Conservation (phyloP, 1,140 invertebrate species). For the Heterodera schachtii region DNA sequence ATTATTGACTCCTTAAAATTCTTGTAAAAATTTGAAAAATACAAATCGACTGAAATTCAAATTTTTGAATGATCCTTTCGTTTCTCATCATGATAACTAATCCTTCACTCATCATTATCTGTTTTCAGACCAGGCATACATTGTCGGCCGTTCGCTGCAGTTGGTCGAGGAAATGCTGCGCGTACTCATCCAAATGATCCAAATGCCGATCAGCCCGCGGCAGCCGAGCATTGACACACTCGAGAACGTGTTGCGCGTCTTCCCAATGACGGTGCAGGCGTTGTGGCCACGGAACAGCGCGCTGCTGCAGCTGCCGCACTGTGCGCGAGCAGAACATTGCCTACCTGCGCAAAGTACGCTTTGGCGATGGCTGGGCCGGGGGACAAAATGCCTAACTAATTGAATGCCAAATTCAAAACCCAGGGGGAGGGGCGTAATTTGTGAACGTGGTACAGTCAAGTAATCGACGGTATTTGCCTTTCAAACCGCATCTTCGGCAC, state of each 20-base stretch:
- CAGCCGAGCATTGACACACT: conserved; percentile 89
- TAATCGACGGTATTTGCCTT: too few relatives aligned
- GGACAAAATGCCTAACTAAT: too few relatives aligned
- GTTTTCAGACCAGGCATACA: conserved; percentile 71
- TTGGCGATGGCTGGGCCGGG: not conserved
- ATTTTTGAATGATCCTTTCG: not conserved
- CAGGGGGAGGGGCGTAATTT: too few relatives aligned
- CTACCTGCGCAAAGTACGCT: conserved; percentile 76
- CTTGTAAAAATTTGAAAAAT: too few relatives aligned
- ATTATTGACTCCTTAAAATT: too few relatives aligned
- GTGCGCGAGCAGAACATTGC: conserved; percentile 89
- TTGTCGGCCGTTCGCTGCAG: conserved; percentile 88
- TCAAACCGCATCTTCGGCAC: too few relatives aligned
- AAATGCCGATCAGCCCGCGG: conserved; percentile 76
- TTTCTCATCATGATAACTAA: not conserved
- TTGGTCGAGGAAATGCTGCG: conserved; percentile 97
- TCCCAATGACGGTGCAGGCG: conserved; percentile 93
- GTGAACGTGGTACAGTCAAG: too few relatives aligned
- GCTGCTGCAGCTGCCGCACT: conserved; percentile 89
- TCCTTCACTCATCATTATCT: too few relatives aligned
- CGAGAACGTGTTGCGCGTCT: conserved; percentile 94
- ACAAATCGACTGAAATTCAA: too few relatives aligned
- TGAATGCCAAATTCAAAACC: too few relatives aligned
- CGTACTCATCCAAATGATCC: conserved; percentile 87
- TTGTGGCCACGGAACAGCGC: conserved; percentile 91